Conservation (phyloP, 2,113 vertebrate genomes). For the Probosciger aterrimus region DNA sequence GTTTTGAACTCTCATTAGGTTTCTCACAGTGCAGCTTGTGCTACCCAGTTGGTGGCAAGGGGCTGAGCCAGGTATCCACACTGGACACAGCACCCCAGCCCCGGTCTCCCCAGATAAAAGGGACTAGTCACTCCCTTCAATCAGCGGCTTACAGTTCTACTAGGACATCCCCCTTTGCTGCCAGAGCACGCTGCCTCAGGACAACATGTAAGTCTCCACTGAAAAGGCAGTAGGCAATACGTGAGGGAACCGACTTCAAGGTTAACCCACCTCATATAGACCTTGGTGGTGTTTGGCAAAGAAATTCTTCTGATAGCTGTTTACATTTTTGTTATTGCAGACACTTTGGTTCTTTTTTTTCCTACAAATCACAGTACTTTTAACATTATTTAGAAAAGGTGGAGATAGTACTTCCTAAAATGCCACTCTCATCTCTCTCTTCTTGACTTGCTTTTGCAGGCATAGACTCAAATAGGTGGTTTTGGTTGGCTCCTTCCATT, state of each 20-base stretch:
- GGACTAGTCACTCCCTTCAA: not conserved
- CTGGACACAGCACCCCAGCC: not conserved
- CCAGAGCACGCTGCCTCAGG: not conserved
- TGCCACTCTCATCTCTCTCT: not conserved
- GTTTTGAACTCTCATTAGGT: not conserved
- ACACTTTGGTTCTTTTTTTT: not conserved
- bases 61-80: not conserved
- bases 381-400: not conserved
- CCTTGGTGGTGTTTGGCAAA: not conserved
- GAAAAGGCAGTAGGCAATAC: not conserved
- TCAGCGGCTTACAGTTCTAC: not conserved
- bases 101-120: not conserved
- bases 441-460: not conserved
- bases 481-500: not conserved
- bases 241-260: not conserved
- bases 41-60: not conserved
- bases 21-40: not conserved
- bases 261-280: not conserved
- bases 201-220: rapidly evolving
- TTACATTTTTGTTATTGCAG: not conserved
- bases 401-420: not conserved
- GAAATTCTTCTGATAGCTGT: not conserved
- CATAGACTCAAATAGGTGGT: rapidly evolving
- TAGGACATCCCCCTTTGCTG: too few relatives aligned
- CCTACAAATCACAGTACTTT: not conserved